Evolutionary conservation across 2,113 vertebrate species (phyloP).

Genomic region (Heteronetta atricapilla): DNA sequence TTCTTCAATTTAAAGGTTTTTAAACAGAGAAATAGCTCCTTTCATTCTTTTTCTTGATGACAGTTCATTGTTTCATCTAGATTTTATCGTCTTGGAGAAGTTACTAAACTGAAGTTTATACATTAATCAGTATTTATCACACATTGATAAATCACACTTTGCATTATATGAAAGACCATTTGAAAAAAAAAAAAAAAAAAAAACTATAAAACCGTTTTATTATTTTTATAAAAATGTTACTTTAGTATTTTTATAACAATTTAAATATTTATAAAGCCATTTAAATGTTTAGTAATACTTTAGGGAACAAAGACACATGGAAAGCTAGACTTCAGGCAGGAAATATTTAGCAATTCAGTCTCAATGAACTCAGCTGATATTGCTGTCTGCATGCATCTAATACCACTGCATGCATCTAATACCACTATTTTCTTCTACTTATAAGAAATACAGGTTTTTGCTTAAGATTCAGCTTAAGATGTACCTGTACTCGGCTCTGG

Average conservation of each 20-base stretch:
- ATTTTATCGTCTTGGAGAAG: not conserved
- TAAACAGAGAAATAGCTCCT: not conserved
- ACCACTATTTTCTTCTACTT: not conserved
- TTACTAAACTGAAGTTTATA: not conserved
- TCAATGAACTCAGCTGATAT: not conserved
- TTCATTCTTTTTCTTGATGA: not conserved
- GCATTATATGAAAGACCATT: not conserved
- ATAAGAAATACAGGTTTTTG: not conserved
- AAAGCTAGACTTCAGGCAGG: not conserved
- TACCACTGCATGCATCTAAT: not conserved
- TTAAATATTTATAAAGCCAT: too few relatives aligned
- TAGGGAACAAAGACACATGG: too few relatives aligned
- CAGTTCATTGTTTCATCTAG: not conserved
- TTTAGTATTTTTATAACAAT: not conserved
- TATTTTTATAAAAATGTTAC: not conserved
- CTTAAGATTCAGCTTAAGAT: not conserved
- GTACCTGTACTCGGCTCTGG: too few relatives aligned
- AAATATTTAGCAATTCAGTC: not conserved
- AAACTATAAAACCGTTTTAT: not conserved
- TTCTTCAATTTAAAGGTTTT: not conserved
- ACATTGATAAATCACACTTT: too few relatives aligned
- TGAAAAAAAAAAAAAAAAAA: not conserved
- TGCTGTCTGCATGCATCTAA: not conserved
- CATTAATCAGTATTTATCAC: not conserved
- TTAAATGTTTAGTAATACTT: too few relatives aligned